Percentiles rank a stretch among this genome's conserved stretches.
phyloP scores from a whole-genome alignment of 2,888 invertebrate species.

The Allygus modestus region DNA sequence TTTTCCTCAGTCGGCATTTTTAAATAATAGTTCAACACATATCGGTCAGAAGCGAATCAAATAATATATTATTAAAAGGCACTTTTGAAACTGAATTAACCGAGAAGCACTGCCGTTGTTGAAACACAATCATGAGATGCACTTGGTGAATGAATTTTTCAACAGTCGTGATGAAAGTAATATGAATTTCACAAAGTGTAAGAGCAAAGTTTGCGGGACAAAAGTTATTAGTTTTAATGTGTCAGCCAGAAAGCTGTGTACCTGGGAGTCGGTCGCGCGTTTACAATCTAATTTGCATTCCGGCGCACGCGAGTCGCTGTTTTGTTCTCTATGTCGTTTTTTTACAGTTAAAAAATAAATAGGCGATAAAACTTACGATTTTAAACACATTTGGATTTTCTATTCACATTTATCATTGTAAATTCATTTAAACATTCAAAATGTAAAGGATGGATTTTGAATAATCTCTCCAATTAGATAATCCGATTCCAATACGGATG shows the following conservation, averaged over 20 bases:
- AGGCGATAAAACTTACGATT: too few relatives aligned
- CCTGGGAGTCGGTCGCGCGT: constrained; percentile 21
- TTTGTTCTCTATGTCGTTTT: constrained; percentile 1
- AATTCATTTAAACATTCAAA: too few relatives aligned
- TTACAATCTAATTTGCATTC: constrained; percentile 16
- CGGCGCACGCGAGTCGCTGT: constrained; percentile 35
- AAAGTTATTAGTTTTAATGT: constrained; percentile 58
- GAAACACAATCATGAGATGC: background rate
- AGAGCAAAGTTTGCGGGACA: constrained; percentile 19
- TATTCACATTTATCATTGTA: too few relatives aligned
- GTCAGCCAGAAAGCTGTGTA: constrained; percentile 41
- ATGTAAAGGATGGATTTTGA: too few relatives aligned
- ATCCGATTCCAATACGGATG: too few relatives aligned
- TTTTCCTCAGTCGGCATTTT: background rate
- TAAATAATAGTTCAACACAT: too few relatives aligned
- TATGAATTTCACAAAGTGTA: constrained; percentile 45
- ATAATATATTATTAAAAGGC: too few relatives aligned
- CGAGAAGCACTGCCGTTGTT: background rate
- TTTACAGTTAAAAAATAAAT: background rate
- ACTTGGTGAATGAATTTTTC: background rate
- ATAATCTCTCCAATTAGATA: too few relatives aligned
- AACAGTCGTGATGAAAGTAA: constrained; percentile 37
- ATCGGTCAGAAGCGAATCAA: too few relatives aligned
- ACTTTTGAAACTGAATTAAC: too few relatives aligned
- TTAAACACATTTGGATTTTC: too few relatives aligned